Evolutionary conservation across 2,888 invertebrate species (phyloP).

Genomic region (Euclidia mi): DNA sequence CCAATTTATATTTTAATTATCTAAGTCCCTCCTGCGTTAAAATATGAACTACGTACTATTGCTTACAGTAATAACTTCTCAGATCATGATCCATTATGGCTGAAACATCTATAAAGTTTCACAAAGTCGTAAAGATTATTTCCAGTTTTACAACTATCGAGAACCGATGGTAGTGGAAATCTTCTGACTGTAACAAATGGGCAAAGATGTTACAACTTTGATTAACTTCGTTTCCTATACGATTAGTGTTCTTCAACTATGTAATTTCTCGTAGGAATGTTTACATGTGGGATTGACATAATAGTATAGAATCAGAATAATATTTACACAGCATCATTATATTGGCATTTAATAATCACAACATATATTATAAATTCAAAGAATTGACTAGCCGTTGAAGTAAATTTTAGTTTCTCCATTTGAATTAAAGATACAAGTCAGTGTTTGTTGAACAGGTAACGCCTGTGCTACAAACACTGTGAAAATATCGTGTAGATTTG

Average conservation of each 20-base stretch:
- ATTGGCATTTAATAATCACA: no score
- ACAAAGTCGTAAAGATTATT: slow-evolving; percentile 1
- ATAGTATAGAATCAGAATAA: neutral
- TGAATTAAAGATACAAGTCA: no score
- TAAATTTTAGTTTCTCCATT: no score
- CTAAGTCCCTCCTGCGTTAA: no score
- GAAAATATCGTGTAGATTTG: no score
- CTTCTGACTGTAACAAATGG: slow-evolving; percentile 56
- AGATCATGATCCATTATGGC: neutral
- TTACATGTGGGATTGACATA: slow-evolving; percentile 11
- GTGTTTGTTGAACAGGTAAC: no score
- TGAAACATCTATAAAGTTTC: neutral
- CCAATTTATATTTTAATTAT: no score
- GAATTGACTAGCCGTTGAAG: no score
- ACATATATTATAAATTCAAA: no score
- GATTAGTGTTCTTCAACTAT: slow-evolving; percentile 42
- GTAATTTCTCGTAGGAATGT: slow-evolving; percentile 18
- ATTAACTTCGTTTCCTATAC: slow-evolving; percentile 62
- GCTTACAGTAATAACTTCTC: no score
- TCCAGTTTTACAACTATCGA: slow-evolving; percentile 23
- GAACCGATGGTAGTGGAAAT: slow-evolving; percentile 39
- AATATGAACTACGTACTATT: no score
- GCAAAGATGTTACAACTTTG: slow-evolving; percentile 67
- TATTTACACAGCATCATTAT: neutral
- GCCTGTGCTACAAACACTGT: no score